These are phyloP conservation scores for Mesocentrotus franciscanus DNA, from an alignment of 53 echinoderm and acorn worm species.

Conservation along the genomic window DNA sequence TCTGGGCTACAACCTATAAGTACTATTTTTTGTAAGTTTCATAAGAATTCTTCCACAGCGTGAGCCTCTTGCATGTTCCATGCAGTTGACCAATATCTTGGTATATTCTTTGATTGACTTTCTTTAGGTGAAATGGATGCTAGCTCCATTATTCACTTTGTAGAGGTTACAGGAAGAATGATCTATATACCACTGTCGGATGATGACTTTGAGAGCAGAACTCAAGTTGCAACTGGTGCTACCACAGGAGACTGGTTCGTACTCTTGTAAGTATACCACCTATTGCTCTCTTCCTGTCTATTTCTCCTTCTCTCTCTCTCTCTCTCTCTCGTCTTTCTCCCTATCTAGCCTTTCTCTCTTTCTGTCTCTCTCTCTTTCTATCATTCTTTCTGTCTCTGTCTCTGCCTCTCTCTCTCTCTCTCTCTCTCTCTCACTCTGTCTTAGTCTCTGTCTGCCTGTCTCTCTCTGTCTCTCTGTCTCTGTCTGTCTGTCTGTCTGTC, in stretches of 20 bases:
- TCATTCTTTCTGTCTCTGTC: too few relatives aligned
- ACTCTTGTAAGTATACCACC: slow-evolving; percentile 79
- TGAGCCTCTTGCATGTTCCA: background rate
- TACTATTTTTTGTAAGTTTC: too few relatives aligned
- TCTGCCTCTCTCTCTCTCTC: too few relatives aligned
- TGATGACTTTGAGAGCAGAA: slow-evolving; percentile 91
- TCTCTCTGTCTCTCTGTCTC: too few relatives aligned
- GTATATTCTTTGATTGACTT: background rate
- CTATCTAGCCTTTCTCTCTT: too few relatives aligned
- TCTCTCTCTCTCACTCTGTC: too few relatives aligned
- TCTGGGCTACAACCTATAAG: too few relatives aligned
- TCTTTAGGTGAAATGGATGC: slow-evolving; percentile 72
- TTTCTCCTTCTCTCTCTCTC: background rate
- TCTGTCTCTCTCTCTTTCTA: too few relatives aligned
- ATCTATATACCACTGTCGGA: slow-evolving; percentile 72
- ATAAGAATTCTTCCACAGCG: too few relatives aligned
- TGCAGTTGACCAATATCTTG: background rate
- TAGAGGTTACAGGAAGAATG: slow-evolving; percentile 68
- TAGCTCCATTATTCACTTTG: slow-evolving; percentile 74
- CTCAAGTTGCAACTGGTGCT: slow-evolving; percentile 89
- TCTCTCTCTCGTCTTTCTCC: background rate
- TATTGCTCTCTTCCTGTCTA: background rate
- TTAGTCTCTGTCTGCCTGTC: too few relatives aligned
- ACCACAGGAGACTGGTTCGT: slow-evolving; percentile 97
- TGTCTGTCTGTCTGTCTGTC: too few relatives aligned